Evolutionary conservation across 2,113 vertebrate genomes (phyloP).

Genomic region (Alaudala cheleensis): DNA sequence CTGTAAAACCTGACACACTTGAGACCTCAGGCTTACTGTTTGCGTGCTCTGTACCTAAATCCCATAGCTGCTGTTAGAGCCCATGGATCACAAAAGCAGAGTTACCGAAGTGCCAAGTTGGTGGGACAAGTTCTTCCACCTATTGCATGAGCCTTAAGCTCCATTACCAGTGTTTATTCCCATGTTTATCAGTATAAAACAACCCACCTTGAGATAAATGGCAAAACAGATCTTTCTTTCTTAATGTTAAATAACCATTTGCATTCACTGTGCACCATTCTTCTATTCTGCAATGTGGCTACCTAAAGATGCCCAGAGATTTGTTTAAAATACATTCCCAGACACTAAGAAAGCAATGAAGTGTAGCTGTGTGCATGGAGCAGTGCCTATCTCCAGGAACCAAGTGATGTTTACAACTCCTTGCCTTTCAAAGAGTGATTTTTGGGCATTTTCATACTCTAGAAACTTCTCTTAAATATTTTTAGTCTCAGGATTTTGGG

Average conservation of each 20-base stretch:
- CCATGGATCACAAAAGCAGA: not conserved
- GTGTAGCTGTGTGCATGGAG: not conserved
- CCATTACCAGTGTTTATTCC: not conserved
- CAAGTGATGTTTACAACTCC: not conserved
- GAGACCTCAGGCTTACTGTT: not conserved
- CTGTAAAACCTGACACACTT: not conserved
- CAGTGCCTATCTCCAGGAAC: not conserved
- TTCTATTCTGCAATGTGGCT: not conserved
- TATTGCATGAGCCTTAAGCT: not conserved
- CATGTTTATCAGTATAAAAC: not conserved
- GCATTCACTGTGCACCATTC: not conserved
- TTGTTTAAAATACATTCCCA: not conserved
- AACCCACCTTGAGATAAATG: not conserved
- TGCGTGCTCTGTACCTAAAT: not conserved
- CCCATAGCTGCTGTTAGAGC: not conserved
- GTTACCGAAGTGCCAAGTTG: not conserved
- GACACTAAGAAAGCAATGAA: not conserved
- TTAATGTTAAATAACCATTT: not conserved
- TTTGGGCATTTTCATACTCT: not conserved
- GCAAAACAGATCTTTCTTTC: not conserved
- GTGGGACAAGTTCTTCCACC: not conserved
- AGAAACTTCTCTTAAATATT: conserved; percentile 21
- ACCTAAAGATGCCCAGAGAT: not conserved
- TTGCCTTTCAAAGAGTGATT: not conserved
- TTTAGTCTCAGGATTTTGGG: conserved; percentile 6